Base-by-base conservation (phyloP, 2,797 vertebrate species). In the Nasua narica region DNA sequence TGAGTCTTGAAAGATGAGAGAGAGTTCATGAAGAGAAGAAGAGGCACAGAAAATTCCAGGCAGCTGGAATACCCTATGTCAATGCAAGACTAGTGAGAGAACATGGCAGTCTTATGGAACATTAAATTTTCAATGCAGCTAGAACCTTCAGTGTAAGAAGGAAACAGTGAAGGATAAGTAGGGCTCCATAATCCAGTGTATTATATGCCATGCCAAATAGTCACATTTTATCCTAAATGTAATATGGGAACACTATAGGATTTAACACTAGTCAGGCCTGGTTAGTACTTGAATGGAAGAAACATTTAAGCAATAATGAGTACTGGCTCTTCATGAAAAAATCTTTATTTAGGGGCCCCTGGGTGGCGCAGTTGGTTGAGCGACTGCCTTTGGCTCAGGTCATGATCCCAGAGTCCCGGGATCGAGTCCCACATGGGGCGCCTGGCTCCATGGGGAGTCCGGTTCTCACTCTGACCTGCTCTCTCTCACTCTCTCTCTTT, bases 311-410 rank as follows among this genome's bases (percentile, higher is more conserved):
- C 29, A 70, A 48, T 54, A 56, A 25, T 40, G 69, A 82, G 40
- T 16, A 52, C 1, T 67, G 32, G 19, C 32, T 69, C n/a, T 58
- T 88, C 43, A 11, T 74, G 43, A 81, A 87, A 84, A 69, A 58
- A 32, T 92, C 40, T 94, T 65, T 78, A 60, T 32, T 65, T 85
- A 95, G 35, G n/a, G n/a, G n/a, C n/a, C n/a, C n/a, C n/a, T n/a
- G n/a, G n/a, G n/a, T n/a, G n/a, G n/a, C n/a, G n/a, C n/a, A n/a
- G n/a, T n/a, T n/a, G n/a, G n/a, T n/a, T n/a, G n/a, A n/a, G n/a
- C n/a, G n/a, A n/a, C n/a, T n/a, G n/a, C n/a, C n/a, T n/a, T n/a
- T n/a, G n/a, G n/a, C n/a, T n/a, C n/a, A n/a, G n/a, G n/a, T n/a
- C n/a, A n/a, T n/a, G n/a, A n/a, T n/a, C n/a, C n/a, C n/a, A n/a